Conservation (phyloP, 2,888 invertebrate species). For the Eupithecia inturbata region DNA sequence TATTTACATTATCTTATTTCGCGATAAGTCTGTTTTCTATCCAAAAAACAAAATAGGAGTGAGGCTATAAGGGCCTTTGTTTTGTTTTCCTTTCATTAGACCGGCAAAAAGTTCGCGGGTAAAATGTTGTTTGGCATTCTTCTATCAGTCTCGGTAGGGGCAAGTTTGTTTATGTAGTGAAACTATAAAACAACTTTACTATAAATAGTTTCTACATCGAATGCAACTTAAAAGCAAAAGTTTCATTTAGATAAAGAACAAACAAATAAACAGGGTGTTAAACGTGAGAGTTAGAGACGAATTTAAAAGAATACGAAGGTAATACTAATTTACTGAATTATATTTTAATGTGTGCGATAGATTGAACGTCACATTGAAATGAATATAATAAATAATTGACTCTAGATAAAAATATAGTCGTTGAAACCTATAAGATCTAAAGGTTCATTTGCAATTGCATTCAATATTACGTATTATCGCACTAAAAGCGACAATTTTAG, state of each 20-base stretch:
- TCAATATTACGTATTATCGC: conserved; percentile 41
- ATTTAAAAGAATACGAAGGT: background rate
- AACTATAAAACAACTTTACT: conserved; percentile 17
- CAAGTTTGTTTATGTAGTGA: conserved; percentile 30
- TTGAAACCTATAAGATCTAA: background rate
- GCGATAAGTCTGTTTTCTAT: conserved; percentile 15
- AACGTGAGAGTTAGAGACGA: background rate
- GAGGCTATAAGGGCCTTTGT: conserved; percentile 49
- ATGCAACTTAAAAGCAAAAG: conserved; percentile 3
- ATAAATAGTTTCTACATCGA: background rate
- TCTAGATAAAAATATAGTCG: background rate
- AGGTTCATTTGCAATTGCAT: conserved; percentile 26
- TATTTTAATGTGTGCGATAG: background rate
- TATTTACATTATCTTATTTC: background rate
- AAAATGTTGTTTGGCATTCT: conserved; percentile 24
- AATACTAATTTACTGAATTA: no score
- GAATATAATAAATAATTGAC: background rate
- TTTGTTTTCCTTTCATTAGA: conserved; percentile 61
- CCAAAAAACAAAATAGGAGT: conserved; percentile 40
- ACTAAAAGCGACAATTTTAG: conserved; percentile 62
- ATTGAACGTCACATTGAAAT: background rate
- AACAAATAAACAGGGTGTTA: background rate
- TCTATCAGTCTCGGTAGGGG: conserved; percentile 29
- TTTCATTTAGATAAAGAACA: background rate
- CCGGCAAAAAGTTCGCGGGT: conserved; percentile 43